A percentile compares a stretch with the other conserved stretches of the same genome.
Evolutionary conservation across 2,113 vertebrate genomes (phyloP).

Genomic region (cat (Felis catus)): F.catus_Fca126_mat1.0 CM031415.1:19586501-19587000

Average conservation of each 20-base stretch:
- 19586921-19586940: conserved; percentile 5
- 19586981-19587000: too few relatives aligned
- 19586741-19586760: neutral
- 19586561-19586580: neutral
- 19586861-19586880: neutral
- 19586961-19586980: neutral
- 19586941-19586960: neutral
- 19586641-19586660: neutral
- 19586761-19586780: neutral
- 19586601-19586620: neutral
- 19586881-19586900: neutral
- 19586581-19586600: neutral
- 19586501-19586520: too few relatives aligned
- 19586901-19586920: neutral
- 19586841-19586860: neutral
- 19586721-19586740: neutral
- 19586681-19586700: neutral
- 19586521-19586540: too few relatives aligned
- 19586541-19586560: too few relatives aligned
- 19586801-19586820: neutral
- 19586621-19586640: neutral
- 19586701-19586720: neutral
- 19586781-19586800: neutral
- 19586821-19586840: neutral
- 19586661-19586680: neutral